Conservation (phyloP, 2,113 vertebrate species). For the Vicugna pacos region DNA sequence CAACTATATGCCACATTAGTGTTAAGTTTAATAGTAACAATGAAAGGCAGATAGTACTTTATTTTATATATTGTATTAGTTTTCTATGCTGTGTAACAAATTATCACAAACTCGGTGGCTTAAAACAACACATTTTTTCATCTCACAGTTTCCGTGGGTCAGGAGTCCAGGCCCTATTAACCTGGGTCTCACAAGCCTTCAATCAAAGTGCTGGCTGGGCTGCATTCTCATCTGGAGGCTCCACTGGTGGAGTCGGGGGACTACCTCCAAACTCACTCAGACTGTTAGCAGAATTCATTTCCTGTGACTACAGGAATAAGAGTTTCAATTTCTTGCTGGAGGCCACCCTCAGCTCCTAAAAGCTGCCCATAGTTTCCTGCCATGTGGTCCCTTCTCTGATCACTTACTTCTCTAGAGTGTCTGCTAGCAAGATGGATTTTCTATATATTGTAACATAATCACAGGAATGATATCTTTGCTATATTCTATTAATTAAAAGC, state of each 20-base stretch:
- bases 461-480: neutral
- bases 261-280: neutral
- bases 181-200: neutral
- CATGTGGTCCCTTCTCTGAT: neutral
- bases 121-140: conserved; percentile 30
- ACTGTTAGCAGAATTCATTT: neutral
- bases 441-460: neutral
- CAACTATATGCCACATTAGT: neutral
- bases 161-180: too few species aligned
- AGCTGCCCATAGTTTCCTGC: neutral
- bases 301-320: neutral
- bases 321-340: neutral
- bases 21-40: neutral
- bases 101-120: neutral
- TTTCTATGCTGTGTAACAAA: conserved; percentile 29
- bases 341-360: neutral
- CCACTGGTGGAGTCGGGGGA: neutral
- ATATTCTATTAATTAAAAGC: neutral
- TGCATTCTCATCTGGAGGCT: neutral
- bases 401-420: neutral
- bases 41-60: neutral
- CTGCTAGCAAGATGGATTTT: neutral
- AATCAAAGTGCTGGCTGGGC: neutral
- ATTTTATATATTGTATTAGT: neutral
- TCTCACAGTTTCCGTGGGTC: neutral